Evolutionary conservation across 2,797 vertebrate species (phyloP).

Genomic region (Lithobates pipiens): DNA sequence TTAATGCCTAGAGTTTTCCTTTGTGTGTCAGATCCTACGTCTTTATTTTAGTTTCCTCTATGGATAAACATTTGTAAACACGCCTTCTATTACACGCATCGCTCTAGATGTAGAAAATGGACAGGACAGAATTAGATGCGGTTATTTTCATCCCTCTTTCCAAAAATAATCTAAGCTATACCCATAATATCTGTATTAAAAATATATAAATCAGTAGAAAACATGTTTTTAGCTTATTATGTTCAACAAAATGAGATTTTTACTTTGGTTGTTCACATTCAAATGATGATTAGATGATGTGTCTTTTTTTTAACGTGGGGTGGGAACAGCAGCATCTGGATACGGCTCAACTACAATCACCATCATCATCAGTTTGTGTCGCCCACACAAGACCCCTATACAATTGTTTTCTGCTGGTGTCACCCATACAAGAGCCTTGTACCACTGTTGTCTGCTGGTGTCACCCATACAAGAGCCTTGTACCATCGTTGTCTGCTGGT

Average conservation of each 20-base stretch:
- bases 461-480: too few species aligned
- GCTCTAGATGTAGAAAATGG: neutral
- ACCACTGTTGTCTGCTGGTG: too few species aligned
- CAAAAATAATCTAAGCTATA: neutral
- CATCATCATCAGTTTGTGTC: neutral
- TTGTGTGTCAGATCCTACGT: neutral
- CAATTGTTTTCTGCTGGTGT: too few species aligned
- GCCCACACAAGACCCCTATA: neutral
- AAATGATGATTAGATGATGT: neutral
- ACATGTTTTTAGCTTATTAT: conserved; percentile 19
- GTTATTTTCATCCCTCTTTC: neutral
- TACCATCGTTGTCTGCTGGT: too few species aligned
- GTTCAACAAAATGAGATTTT: conserved; percentile 3
- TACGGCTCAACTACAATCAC: too few species aligned
- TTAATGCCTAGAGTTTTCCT: neutral
- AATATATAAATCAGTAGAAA: conserved; percentile 28
- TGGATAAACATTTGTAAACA: neutral
- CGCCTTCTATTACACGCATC: neutral
- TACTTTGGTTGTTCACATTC: conserved; percentile 29
- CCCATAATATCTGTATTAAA: neutral
- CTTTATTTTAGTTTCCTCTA: too few species aligned
- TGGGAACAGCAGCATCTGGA: too few species aligned
- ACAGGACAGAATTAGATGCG: neutral
- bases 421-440: neutral
- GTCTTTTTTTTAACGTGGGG: too few species aligned